A percentile compares a stretch with the other conserved stretches of the same genome.
phyloP scores from a whole-genome alignment of 2,113 vertebrate species.

The Xiphias gladius region DNA sequence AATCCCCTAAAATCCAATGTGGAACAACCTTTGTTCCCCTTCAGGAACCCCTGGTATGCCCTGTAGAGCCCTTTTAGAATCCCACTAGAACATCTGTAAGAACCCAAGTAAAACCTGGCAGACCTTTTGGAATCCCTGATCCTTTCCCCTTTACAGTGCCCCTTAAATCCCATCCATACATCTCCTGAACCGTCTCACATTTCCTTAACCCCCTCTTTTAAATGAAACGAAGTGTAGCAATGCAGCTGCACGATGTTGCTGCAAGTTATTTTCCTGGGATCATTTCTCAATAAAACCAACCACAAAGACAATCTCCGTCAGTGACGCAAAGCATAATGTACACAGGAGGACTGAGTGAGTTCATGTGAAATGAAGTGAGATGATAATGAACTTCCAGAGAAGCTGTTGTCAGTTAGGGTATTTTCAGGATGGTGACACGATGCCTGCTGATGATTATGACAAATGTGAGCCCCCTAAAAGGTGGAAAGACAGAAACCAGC shows the following conservation, averaged over 20 bases:
- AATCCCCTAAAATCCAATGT: neutral
- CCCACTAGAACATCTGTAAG: too few species aligned
- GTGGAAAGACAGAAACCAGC: too few species aligned
- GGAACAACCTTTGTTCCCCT: too few species aligned
- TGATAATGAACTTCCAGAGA: neutral
- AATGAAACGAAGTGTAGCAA: neutral
- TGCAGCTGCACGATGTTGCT: neutral
- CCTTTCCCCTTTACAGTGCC: too few species aligned
- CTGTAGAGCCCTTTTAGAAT: too few species aligned
- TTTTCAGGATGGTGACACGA: neutral
- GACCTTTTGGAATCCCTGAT: neutral
- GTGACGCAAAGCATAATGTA: too few species aligned
- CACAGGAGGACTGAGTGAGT: neutral
- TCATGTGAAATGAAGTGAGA: neutral
- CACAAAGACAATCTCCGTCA: neutral
- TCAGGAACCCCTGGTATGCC: too few species aligned
- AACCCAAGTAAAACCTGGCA: too few species aligned
- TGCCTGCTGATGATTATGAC: neutral
- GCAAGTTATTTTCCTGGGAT: neutral
- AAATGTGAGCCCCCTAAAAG: too few species aligned
- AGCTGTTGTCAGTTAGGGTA: neutral
- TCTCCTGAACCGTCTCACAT: neutral
- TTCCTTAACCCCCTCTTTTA: neutral
- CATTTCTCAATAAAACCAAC: neutral
- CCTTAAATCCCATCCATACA: too few species aligned